Evolutionary conservation across 2,888 invertebrate species (phyloP), one percentile per base, ranked within the genome.

Genomic region (Sclerodermus sp.): DNA sequence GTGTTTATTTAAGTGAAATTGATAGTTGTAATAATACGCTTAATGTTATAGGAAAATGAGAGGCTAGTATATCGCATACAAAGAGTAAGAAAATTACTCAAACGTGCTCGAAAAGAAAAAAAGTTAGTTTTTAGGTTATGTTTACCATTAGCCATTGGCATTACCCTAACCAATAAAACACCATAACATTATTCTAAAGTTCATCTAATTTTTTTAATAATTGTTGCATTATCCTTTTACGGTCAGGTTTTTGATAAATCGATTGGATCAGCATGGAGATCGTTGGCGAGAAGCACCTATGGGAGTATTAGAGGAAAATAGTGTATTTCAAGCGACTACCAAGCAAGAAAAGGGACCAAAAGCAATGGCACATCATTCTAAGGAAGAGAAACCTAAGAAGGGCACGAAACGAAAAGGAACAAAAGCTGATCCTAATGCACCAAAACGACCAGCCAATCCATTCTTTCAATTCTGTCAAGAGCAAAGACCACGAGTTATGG

Each of bases 381-480:
- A 75, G 49, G 74, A 77, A 43, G 72, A 76, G 42, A 77, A 74
- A 46, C 71, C 74, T 4, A 78, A 76, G 60, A 88, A 87, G 79
- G 82, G 80, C 12, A 68, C 78, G 37, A 85, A 84, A 76, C 80
- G 83, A 62, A 85, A 85, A 58, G 86, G 84, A 76, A 63, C 78
- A 4, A 83, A 84, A 62, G 79, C 79, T 65, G 90, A 89, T 78
- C 89, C 89, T 0, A 88, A 88, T 78, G 89, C 89, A 42, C 89
- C 90, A 0, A 90, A 90, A 71, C 83, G 89, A 60, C 89, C 89
- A 1, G 88, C 89, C 46, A 90, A 90, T 82, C 89, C 90, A 42
- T 89, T 89, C 77, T 89, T 90, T 68, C 88, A 89, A 78, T 90
- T 88, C 76, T 90, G 89, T 62, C 89, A 89, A 79, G 89, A 89